Conservation (phyloP, 1,140 invertebrate genomes). For the Eurosta solidaginis region DNA sequence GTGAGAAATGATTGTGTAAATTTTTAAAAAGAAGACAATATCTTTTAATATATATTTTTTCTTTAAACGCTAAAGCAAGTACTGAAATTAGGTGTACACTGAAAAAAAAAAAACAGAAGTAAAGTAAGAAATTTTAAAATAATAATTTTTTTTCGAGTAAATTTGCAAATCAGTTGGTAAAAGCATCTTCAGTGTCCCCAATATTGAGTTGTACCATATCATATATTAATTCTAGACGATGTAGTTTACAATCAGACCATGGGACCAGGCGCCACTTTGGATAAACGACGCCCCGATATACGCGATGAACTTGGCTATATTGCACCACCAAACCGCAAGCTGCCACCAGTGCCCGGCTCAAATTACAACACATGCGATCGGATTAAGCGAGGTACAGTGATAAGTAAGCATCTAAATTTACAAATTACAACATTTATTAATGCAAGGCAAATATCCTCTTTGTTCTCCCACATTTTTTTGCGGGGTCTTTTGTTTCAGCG, state of each 20-base stretch:
- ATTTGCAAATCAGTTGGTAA: conserved; percentile 46
- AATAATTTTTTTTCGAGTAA: conserved; percentile 43
- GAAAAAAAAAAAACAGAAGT: conserved; percentile 45
- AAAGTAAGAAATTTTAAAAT: conserved; percentile 37
- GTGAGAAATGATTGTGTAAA: conserved; percentile 15
- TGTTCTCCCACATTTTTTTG: not conserved
- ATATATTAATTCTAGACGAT: conserved; percentile 72
- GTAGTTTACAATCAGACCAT: conserved; percentile 84
- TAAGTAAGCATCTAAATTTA: conserved; percentile 74
- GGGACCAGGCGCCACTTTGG: conserved; percentile 75
- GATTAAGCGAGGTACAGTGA: conserved; percentile 88
- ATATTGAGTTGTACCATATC: conserved; percentile 57
- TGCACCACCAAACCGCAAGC: conserved; percentile 86
- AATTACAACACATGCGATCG: conserved; percentile 92
- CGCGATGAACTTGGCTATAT: conserved; percentile 90
- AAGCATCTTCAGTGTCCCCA: conserved; percentile 60
- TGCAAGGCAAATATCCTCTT: conserved; percentile 35
- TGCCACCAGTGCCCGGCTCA: conserved; percentile 87
- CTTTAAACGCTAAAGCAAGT: too few species aligned
- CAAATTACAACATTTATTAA: conserved; percentile 59
- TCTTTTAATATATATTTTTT: too few species aligned
- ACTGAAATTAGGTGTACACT: conserved; percentile 40
- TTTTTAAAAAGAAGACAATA: too few species aligned
- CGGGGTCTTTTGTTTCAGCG: not conserved
- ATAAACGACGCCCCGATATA: conserved; percentile 81